A percentile compares a stretch with the other conserved stretches of the same genome.
phyloP scores from a whole-genome alignment of 2,797 vertebrate species.

The Tokudaia muenninki region DNA sequence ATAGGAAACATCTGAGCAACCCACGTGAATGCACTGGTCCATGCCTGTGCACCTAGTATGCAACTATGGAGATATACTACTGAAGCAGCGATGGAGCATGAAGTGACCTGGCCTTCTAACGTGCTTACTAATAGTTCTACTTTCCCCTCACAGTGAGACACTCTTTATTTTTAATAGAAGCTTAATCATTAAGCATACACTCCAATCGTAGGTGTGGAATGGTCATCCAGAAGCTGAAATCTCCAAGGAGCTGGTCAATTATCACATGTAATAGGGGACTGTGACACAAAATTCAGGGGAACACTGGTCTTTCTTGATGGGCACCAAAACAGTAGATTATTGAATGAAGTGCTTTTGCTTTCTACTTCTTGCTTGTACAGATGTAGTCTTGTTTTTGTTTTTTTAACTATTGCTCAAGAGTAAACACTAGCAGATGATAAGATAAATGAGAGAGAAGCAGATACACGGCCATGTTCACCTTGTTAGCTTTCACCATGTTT shows the following conservation, averaged over 20 bases:
- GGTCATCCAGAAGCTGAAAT: neutral
- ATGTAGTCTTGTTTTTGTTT: slow-evolving; percentile 8
- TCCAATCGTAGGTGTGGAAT: neutral
- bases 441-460: slow-evolving; percentile 2
- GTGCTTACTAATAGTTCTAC: neutral
- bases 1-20: slow-evolving; percentile 22
- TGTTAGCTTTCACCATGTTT: neutral
- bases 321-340: neutral
- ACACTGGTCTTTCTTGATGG: neutral
- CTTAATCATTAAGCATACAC: neutral
- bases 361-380: neutral
- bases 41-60: neutral
- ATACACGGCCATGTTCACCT: neutral
- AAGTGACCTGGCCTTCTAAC: neutral
- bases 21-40: neutral
- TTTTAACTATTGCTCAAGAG: neutral
- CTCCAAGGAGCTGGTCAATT: neutral
- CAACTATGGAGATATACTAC: neutral
- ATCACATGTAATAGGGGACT: neutral
- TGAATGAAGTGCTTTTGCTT: slow-evolving; percentile 8
- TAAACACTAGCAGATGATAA: neutral
- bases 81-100: neutral
- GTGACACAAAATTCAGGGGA: neutral
- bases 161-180: slow-evolving; percentile 39
- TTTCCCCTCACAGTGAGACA: neutral